phyloP scores from a whole-genome alignment of 2,113 vertebrate genomes.

The Upupa epops region DNA sequence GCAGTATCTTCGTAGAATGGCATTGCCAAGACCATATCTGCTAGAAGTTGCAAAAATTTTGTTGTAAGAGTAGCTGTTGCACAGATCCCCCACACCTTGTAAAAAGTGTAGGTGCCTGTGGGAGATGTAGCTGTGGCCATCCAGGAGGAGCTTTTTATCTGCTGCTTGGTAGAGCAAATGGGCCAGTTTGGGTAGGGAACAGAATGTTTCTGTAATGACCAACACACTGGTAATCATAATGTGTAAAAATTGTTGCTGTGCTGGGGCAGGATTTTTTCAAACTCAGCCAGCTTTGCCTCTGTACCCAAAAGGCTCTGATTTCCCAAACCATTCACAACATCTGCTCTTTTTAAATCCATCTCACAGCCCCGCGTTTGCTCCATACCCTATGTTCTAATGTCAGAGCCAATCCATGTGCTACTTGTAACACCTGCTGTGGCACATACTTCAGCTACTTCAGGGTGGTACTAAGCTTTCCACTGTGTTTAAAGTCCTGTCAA shows the following conservation, averaged over 20 bases:
- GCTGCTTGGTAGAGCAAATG: background rate
- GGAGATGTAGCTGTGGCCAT: background rate
- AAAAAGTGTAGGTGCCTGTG: background rate
- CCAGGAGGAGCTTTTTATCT: background rate
- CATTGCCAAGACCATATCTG: background rate
- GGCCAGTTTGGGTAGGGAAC: background rate
- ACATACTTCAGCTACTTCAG: slow-evolving; percentile 52
- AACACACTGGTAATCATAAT: background rate
- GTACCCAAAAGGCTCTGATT: background rate
- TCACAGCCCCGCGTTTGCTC: background rate
- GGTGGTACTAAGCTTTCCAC: slow-evolving; percentile 25
- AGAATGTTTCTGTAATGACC: background rate
- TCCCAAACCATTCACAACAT: background rate
- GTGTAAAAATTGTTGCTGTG: background rate
- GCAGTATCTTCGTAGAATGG: background rate
- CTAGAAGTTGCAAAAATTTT: background rate
- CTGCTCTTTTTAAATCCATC: background rate
- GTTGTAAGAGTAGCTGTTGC: no score
- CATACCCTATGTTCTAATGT: slow-evolving; percentile 2
- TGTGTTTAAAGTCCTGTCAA: slow-evolving; percentile 35
- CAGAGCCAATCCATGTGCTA: slow-evolving; percentile 22
- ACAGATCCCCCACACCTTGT: background rate
- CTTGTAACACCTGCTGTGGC: slow-evolving; percentile 38
- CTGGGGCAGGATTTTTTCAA: background rate
- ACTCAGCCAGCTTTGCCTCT: background rate